Evolutionary conservation across 2,888 invertebrate genomes (phyloP), one percentile per base, ranked within the genome.

Genomic region (Aphodius sticticus): DNA sequence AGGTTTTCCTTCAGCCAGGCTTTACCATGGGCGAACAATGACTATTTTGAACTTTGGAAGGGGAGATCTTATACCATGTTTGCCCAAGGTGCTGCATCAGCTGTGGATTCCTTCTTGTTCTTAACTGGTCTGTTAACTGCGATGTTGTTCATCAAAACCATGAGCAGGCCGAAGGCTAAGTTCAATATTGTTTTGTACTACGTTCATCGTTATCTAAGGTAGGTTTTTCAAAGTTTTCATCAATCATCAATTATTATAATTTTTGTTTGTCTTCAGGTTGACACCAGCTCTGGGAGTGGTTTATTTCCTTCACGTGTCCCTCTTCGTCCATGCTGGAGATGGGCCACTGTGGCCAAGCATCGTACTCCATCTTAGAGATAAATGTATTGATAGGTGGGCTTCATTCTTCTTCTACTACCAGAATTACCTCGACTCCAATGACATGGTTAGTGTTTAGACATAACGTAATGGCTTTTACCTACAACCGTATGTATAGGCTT

Each of bases 41-140:
- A 81, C 26, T 79, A 81, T 71, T 1, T 77, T 75, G 38, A 78
- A 37, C 83, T 91, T 90, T 89, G 89, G 88, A 35, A 88, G 16
- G 37, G 76, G 15, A 70, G 79, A 6, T 81, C 83, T 35, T 82
- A 82, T 69, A 80, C 83, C 7, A 84, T 83, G 71, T 87, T 86
- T 78, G 79, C 86, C 36, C 84, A 89, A 86, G 83, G 91, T 85
- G 92, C 89, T 83, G 83, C 91, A 0, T 88, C 92, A 6, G 91
- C 92, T 0, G 94, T 94, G 0, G 94, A 94, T 80, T 92, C 93
- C 0, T 94, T 94, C 86, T 92, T 94, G 85, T 89, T 92, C 74
- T 86, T 94, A 83, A 92, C 92, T 82, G 93, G 94, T 1, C 87
- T 94, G 76, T 86, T 94, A 0, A 90, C 91, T 79, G 90, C 92